Conservation (phyloP, 2,797 vertebrate genomes). For the Clarias laeviceps region DNA sequence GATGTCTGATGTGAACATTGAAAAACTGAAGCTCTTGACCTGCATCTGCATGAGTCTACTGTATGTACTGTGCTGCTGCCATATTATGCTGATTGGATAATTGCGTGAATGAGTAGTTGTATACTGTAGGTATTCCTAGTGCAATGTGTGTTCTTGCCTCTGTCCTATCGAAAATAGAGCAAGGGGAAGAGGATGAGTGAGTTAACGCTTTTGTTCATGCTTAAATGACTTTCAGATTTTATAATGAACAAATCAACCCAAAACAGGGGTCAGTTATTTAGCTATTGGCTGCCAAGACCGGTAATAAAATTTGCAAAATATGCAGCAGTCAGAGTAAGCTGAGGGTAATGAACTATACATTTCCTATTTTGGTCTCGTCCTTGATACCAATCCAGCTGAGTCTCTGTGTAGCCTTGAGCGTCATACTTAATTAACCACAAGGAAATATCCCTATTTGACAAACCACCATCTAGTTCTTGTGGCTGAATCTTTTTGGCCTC, state of each 20-base stretch:
- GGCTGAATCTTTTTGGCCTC: background rate
- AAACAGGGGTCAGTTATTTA: background rate
- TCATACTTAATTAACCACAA: conserved; percentile 35
- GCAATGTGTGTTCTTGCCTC: background rate
- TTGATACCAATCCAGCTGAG: background rate
- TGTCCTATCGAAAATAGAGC: background rate
- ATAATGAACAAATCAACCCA: conserved; percentile 2
- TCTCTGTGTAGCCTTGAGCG: conserved; percentile 26
- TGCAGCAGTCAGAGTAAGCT: conserved; percentile 12
- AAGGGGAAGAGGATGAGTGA: background rate
- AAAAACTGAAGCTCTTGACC: background rate
- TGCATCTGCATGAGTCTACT: background rate
- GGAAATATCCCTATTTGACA: conserved; percentile 42
- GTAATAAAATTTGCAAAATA: conserved; percentile 24
- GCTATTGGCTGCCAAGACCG: conserved; percentile 23
- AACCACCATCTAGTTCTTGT: conserved; percentile 17
- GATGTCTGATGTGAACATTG: background rate
- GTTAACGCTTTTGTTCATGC: background rate
- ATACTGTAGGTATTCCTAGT: background rate
- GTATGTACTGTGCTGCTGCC: background rate
- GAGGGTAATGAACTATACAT: conserved; percentile 36
- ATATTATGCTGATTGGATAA: background rate
- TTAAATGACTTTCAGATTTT: conserved; percentile 8
- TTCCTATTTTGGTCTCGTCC: conserved; percentile 4
- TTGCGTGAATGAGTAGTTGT: background rate